These are phyloP conservation scores for Trichonephila clavata DNA, from an alignment of 1,140 invertebrate species.

Conservation along the genomic window DNA sequence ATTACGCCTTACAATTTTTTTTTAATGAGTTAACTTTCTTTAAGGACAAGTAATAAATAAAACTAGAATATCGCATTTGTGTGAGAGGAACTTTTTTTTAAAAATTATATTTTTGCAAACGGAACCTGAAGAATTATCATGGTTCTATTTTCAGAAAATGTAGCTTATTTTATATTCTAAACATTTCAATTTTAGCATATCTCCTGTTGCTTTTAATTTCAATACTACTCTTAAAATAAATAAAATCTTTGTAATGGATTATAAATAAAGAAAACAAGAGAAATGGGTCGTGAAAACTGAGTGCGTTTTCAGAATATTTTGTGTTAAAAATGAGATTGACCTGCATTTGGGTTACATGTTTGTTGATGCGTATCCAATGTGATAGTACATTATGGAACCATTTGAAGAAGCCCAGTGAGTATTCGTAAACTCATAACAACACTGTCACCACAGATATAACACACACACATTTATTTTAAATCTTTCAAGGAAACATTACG, in stretches of 20 bases:
- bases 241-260: neutral
- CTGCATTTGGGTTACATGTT: constrained; percentile 10
- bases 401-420: neutral
- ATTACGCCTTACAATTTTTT: no score
- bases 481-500: neutral
- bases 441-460: neutral
- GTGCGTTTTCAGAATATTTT: neutral
- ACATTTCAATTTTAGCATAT: neutral
- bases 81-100: no score
- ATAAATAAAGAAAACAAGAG: neutral
- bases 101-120: no score
- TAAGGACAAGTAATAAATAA: no score
- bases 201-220: neutral
- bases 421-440: neutral
- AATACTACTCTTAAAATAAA: neutral
- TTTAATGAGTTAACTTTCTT: no score
- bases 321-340: neutral
- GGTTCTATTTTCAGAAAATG: no score
- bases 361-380: neutral
- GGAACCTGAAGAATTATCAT: no score
- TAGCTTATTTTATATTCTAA: no score
- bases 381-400: constrained; percentile 4
- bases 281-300: neutral
- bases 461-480: neutral
- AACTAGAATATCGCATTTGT: no score